Evolutionary conservation across 2,113 vertebrate genomes (phyloP).

Genomic region (Eubucco bourcierii): DNA sequence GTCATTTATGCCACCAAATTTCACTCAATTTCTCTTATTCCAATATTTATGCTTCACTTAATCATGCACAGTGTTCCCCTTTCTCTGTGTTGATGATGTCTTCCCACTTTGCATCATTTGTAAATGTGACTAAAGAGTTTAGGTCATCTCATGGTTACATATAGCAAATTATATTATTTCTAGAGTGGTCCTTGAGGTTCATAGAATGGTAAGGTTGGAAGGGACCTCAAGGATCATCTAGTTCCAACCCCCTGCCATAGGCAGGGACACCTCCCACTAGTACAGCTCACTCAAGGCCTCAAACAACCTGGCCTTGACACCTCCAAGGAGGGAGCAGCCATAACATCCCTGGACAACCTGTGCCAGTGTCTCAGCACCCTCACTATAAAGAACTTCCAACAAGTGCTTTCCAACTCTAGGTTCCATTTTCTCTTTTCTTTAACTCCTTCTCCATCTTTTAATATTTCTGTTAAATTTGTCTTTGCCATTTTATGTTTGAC

Average conservation of each 20-base stretch:
- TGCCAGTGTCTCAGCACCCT: too few species aligned
- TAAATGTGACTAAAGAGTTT: not conserved
- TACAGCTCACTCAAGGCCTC: too few species aligned
- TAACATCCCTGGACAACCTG: too few species aligned
- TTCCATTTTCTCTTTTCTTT: not conserved
- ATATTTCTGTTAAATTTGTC: not conserved
- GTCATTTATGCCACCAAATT: not conserved
- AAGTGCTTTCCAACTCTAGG: not conserved
- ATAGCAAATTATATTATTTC: not conserved
- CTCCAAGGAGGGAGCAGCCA: too few species aligned
- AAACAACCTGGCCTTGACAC: too few species aligned
- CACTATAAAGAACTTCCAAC: not conserved
- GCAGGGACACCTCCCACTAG: too few species aligned
- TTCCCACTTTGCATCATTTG: fast-evolving
- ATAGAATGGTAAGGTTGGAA: too few species aligned
- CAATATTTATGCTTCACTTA: not conserved
- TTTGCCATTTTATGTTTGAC: not conserved
- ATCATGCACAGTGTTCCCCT: not conserved
- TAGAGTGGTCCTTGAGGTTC: not conserved
- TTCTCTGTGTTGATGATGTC: not conserved
- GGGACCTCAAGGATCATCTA: too few species aligned
- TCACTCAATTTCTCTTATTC: not conserved
- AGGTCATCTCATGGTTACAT: not conserved
- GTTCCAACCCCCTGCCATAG: too few species aligned
- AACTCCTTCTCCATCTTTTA: not conserved